A percentile compares a stretch with the other conserved stretches of the same genome.
Evolutionary conservation across 2,888 invertebrate genomes (phyloP).

Genomic region (Lasioglossum oenotherae): DNA sequence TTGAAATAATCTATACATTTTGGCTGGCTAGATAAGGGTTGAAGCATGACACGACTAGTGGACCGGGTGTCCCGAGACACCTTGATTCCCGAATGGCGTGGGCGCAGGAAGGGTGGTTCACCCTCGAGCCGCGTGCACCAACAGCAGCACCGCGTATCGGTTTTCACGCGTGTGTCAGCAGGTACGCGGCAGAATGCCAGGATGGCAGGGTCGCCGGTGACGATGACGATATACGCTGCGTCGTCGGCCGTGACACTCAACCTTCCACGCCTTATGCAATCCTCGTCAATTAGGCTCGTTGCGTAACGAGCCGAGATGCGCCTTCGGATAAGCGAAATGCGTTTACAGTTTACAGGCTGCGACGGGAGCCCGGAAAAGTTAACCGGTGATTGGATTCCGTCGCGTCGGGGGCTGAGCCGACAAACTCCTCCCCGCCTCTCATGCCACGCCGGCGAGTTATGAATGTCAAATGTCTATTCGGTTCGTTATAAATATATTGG

Average conservation of each 20-base stretch:
- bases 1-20: no score
- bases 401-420: background rate
- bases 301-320: constrained; percentile 52
- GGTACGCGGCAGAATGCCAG: constrained; percentile 61
- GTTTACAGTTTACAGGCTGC: constrained; percentile 10
- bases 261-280: constrained; percentile 68
- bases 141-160: constrained; percentile 19
- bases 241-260: constrained; percentile 73
- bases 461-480: background rate
- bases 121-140: background rate
- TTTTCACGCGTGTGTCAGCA: constrained; percentile 64
- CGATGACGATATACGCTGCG: constrained; percentile 33
- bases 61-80: background rate
- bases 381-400: constrained; percentile 40
- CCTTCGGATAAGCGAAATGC: constrained; percentile 47
- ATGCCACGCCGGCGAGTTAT: background rate
- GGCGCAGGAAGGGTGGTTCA: background rate
- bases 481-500: no score
- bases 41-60: background rate
- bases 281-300: constrained; percentile 57
- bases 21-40: background rate
- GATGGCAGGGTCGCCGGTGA: background rate
- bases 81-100: background rate
- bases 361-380: constrained; percentile 38
- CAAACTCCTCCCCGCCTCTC: background rate